phyloP scores from a whole-genome alignment of 53 echinoderm and acorn worm species.

The Apostichopus leukothele region DNA sequence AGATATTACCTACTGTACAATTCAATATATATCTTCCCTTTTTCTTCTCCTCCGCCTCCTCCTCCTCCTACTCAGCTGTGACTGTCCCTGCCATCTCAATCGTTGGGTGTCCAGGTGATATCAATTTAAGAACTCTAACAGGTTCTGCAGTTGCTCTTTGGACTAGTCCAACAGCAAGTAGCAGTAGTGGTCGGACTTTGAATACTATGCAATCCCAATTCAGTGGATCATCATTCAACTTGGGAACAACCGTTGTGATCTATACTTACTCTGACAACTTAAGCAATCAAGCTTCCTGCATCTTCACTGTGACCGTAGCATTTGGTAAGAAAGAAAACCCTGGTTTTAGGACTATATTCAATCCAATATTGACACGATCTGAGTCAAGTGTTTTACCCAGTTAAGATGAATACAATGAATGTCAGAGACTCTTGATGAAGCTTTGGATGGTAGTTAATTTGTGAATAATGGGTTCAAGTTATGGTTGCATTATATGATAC shows the following conservation, averaged over 20 bases:
- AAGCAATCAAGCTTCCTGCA: constrained; percentile 20
- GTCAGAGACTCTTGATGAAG: too few relatives aligned
- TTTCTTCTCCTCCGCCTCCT: background rate
- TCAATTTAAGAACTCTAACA: background rate
- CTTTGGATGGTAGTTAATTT: too few relatives aligned
- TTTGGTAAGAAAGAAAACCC: background rate
- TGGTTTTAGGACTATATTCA: too few relatives aligned
- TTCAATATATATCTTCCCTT: too few relatives aligned
- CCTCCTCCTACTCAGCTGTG: background rate
- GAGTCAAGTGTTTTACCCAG: too few relatives aligned
- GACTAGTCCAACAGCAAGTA: constrained; percentile 11
- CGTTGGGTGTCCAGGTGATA: constrained; percentile 21
- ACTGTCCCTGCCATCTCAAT: background rate
- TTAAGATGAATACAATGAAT: too few relatives aligned
- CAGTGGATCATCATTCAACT: constrained; percentile 4
- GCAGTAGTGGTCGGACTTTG: constrained; percentile 5
- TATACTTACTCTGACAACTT: constrained; percentile 8
- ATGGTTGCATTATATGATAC: too few relatives aligned
- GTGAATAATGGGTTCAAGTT: too few relatives aligned
- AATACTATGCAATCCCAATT: constrained; percentile 10
- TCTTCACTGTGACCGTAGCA: constrained; percentile 12
- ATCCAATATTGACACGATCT: too few relatives aligned
- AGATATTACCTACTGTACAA: too few relatives aligned
- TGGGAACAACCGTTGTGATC: constrained; percentile 11
- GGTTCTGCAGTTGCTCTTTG: constrained; percentile 14